phyloP scores from a whole-genome alignment of 2,113 vertebrate species.

The Holacanthus passer region DNA sequence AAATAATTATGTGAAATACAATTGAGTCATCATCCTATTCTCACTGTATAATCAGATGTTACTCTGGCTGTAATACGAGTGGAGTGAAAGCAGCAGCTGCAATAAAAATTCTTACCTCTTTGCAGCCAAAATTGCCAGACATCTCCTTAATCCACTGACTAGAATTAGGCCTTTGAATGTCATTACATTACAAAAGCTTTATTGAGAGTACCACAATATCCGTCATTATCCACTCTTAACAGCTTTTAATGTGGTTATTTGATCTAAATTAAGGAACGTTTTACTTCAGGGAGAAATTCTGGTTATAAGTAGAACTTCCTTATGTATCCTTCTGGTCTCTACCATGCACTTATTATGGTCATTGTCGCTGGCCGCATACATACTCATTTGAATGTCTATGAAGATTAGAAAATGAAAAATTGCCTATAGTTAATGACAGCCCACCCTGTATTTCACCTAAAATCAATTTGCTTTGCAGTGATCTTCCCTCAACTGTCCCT shows the following conservation, averaged over 20 bases:
- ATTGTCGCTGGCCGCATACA: background rate
- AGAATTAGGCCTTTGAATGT: background rate
- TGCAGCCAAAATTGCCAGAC: background rate
- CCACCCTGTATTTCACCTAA: slow-evolving; percentile 47
- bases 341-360: background rate
- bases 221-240: background rate
- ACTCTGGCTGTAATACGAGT: no score
- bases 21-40: background rate
- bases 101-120: background rate
- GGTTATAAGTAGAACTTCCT: background rate
- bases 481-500: slow-evolving; percentile 45
- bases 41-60: background rate
- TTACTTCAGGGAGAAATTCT: background rate
- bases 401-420: background rate
- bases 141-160: background rate
- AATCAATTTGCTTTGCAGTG: slow-evolving; percentile 23
- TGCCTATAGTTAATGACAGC: background rate
- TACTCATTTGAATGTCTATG: background rate
- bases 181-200: background rate
- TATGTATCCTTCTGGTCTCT: background rate
- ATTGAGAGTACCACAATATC: background rate
- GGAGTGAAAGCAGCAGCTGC: background rate
- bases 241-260: background rate
- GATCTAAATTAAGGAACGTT: background rate
- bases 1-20: background rate